Conservation (phyloP, 2,113 vertebrate genomes). For the Crotalus viridis region DNA sequence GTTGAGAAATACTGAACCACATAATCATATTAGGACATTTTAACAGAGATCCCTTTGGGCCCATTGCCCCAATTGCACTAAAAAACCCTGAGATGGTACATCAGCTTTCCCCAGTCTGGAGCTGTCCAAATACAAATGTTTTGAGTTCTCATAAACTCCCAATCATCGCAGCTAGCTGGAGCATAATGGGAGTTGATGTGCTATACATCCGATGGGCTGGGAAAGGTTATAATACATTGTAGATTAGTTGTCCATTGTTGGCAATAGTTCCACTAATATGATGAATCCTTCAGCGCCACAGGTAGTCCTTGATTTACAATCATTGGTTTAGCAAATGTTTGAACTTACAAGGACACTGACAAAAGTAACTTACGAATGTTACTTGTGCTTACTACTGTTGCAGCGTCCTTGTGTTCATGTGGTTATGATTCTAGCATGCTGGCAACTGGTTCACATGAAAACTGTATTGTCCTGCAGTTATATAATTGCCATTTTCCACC, state of each 20-base stretch:
- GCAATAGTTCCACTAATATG: background rate
- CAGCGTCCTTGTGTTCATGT: background rate
- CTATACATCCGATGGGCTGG: background rate
- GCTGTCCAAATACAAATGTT: background rate
- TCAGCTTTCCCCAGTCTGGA: background rate
- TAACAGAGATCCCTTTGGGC: background rate
- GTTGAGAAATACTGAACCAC: background rate
- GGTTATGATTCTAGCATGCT: background rate
- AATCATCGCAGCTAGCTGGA: background rate
- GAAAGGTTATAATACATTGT: background rate
- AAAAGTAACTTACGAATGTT: background rate
- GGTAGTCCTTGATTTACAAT: background rate
- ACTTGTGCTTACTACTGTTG: background rate
- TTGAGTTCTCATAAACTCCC: background rate
- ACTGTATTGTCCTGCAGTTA: too few relatives aligned
- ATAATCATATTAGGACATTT: background rate
- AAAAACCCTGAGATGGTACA: background rate
- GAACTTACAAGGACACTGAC: background rate
- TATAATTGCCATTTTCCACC: too few relatives aligned
- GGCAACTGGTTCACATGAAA: background rate
- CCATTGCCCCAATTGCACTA: background rate
- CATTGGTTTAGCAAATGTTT: background rate
- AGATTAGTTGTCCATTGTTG: background rate
- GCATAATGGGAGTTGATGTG: background rate
- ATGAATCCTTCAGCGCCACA: background rate